Evolutionary conservation across 2,888 invertebrate genomes (phyloP).

Genomic region (Sarcophaga caerulescens): DNA sequence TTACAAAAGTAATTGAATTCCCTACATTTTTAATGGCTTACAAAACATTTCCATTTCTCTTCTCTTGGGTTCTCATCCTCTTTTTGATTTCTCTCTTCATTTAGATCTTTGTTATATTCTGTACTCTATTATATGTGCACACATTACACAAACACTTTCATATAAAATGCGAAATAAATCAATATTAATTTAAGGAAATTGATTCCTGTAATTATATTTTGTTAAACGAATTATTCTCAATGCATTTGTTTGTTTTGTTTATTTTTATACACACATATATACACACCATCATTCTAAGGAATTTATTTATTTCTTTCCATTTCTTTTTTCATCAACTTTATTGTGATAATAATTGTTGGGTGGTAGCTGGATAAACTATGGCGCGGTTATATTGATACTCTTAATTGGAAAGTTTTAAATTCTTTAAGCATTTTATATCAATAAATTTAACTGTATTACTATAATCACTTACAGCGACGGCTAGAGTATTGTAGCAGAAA

Average conservation of each 20-base stretch:
- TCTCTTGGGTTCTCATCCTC: background rate
- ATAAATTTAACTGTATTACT: too few relatives aligned
- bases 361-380: too few relatives aligned
- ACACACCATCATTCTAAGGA: background rate
- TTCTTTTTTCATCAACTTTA: background rate
- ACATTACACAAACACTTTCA: background rate
- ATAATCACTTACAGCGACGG: too few relatives aligned
- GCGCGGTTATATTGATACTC: too few relatives aligned
- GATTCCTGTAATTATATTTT: conserved; percentile 65
- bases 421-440: too few relatives aligned
- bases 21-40: conserved; percentile 74
- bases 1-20: conserved; percentile 80
- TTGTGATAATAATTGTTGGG: too few relatives aligned
- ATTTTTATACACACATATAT: background rate
- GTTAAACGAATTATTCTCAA: conserved; percentile 53
- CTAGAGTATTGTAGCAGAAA: too few relatives aligned
- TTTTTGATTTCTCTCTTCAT: background rate
- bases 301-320: conserved; percentile 45
- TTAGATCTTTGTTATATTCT: background rate
- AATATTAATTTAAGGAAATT: conserved; percentile 67
- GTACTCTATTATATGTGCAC: background rate
- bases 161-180: conserved; percentile 54
- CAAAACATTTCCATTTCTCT: conserved; percentile 37
- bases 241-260: conserved; percentile 44
- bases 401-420: too few relatives aligned